phyloP scores from a whole-genome alignment of 53 echinoderm and acorn worm genomes.

The Henricia sp. region DNA sequence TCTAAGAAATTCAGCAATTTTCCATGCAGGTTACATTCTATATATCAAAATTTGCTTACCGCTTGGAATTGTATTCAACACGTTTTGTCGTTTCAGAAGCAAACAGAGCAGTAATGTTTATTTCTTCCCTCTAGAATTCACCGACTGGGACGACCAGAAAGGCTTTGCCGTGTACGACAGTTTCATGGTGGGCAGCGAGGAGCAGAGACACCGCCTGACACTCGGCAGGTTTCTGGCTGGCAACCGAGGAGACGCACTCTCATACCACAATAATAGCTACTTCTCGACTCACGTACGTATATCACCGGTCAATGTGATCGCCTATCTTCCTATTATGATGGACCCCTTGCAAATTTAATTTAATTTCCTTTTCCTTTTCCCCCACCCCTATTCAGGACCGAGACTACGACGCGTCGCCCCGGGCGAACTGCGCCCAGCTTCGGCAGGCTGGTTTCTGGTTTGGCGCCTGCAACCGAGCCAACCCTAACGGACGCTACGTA shows the following conservation, averaged over 20 bases:
- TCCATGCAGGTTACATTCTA: no score
- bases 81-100: no score
- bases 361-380: no score
- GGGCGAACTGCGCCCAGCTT: conserved; percentile 74
- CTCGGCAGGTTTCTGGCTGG: conserved; percentile 71
- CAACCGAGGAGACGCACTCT: conserved; percentile 70
- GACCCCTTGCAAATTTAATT: no score
- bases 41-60: no score
- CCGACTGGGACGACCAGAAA: conserved; percentile 68
- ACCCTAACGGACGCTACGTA: conserved; percentile 88
- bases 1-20: no score
- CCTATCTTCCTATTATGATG: no score
- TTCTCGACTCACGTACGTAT: conserved; percentile 72
- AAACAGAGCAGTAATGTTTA: no score
- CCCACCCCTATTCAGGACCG: conserved; percentile 65
- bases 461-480: conserved; percentile 84
- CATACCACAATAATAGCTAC: conserved; percentile 75
- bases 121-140: no score
- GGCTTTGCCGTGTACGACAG: conserved; percentile 72
- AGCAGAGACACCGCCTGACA: conserved; percentile 51
- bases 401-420: conserved; percentile 73
- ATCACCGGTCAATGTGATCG: no score
- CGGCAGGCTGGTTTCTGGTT: conserved; percentile 96
- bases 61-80: no score
- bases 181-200: conserved; percentile 56